These are phyloP conservation scores for Rallus crepitans DNA, from an alignment of 2,797 vertebrate genomes.

Conservation along the genomic window DNA sequence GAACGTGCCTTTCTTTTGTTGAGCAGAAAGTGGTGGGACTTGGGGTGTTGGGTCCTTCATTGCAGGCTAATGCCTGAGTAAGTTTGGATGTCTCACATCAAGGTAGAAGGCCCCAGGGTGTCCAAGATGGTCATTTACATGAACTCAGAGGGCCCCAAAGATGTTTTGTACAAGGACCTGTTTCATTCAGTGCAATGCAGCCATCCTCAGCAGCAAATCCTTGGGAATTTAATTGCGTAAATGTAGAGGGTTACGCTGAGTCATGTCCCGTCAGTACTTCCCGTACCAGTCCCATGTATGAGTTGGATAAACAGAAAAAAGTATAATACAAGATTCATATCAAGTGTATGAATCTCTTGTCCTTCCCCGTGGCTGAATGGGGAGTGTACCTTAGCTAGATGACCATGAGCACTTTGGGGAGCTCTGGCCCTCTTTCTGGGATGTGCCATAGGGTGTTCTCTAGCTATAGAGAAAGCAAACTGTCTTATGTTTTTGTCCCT, in stretches of 20 bases:
- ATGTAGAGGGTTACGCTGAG: background rate
- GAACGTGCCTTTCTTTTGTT: background rate
- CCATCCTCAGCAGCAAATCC: background rate
- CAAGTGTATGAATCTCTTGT: background rate
- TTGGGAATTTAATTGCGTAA: background rate
- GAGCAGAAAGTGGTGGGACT: background rate
- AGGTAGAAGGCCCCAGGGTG: background rate
- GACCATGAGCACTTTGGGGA: background rate
- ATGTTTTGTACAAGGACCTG: slow-evolving; percentile 12
- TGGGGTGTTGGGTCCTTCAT: background rate
- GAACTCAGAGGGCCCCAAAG: background rate
- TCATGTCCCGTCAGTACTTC: slow-evolving; percentile 43
- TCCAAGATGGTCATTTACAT: background rate
- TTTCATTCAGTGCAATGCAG: background rate
- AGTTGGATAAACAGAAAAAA: background rate
- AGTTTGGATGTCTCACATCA: background rate
- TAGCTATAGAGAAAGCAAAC: background rate
- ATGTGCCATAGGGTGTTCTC: background rate
- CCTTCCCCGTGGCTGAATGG: background rate
- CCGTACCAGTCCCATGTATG: background rate
- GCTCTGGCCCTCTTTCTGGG: background rate
- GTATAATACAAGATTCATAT: background rate
- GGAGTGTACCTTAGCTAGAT: background rate
- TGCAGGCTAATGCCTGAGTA: background rate
- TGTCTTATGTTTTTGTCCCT: background rate